Evolutionary conservation across 2,113 vertebrate genomes (phyloP).

Genomic region (Sinocyclocheilus anophthalmus): DNA sequence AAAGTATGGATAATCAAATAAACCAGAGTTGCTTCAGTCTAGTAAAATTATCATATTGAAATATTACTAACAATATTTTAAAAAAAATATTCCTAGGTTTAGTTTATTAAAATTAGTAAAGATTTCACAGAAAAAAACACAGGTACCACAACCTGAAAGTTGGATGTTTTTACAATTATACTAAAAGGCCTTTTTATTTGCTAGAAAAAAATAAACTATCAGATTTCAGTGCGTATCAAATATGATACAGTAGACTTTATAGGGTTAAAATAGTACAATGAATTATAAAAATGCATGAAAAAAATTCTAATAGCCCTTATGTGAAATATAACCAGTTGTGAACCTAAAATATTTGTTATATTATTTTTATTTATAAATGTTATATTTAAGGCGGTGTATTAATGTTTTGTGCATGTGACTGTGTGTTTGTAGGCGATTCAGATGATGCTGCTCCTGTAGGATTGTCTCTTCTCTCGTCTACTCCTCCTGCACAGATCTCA

Average conservation of each 20-base stretch:
- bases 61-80: too few relatives aligned
- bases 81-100: too few relatives aligned
- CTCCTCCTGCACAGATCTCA: conserved; percentile 85
- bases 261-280: background rate
- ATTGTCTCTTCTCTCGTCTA: conserved; percentile 85
- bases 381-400: background rate
- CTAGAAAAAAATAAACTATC: too few relatives aligned
- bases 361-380: too few relatives aligned
- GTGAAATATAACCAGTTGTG: background rate
- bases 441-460: conserved; percentile 90
- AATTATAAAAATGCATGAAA: background rate
- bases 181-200: background rate
- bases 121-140: too few relatives aligned
- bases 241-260: too few relatives aligned
- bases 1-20: too few relatives aligned
- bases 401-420: background rate
- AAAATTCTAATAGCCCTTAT: background rate
- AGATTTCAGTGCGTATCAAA: too few relatives aligned
- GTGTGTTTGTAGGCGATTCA: conserved; percentile 84
- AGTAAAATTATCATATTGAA: too few relatives aligned
- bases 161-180: background rate
- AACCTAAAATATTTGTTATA: background rate
- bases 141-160: too few relatives aligned
- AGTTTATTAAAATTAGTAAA: too few relatives aligned
- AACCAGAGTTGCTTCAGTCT: too few relatives aligned